Conservation (phyloP, 92 coral and sea anemone genomes). For the Epizoanthus illoricatus region DNA sequence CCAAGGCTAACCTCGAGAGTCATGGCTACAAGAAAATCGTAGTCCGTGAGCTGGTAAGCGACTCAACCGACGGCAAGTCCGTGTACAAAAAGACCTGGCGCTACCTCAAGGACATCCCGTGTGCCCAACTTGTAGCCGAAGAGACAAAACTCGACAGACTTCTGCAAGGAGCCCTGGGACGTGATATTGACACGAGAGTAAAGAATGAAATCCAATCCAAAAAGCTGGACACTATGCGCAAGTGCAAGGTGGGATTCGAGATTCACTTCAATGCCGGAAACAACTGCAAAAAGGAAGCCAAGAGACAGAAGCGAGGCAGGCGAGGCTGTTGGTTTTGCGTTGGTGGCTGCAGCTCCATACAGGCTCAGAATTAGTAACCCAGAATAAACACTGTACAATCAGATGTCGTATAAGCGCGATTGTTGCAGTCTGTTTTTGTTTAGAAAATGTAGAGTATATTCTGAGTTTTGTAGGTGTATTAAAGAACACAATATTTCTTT, state of each 20-base stretch:
- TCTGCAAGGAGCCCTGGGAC: background rate
- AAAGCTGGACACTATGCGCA: conserved; percentile 18
- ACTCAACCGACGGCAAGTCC: background rate
- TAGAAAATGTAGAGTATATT: too few relatives aligned
- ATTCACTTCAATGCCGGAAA: background rate
- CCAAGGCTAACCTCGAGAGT: background rate
- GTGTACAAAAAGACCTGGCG: background rate
- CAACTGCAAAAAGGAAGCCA: background rate
- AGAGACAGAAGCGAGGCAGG: background rate
- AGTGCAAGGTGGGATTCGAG: background rate
- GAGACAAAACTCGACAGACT: background rate
- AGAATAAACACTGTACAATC: background rate
- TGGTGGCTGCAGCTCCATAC: background rate
- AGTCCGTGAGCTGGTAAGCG: background rate
- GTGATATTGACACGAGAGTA: background rate
- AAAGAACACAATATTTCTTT: too few relatives aligned
- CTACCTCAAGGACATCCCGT: background rate
- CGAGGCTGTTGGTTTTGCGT: background rate
- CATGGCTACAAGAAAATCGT: conserved; percentile 9
- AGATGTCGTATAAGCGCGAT: too few relatives aligned
- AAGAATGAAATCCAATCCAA: background rate
- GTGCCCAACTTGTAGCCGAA: background rate
- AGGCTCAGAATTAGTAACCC: background rate
- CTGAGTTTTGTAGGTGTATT: too few relatives aligned
- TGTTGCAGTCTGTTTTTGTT: too few relatives aligned